Conservation (phyloP, 2,113 vertebrate genomes). For the Oreochromis niloticus region DNA sequence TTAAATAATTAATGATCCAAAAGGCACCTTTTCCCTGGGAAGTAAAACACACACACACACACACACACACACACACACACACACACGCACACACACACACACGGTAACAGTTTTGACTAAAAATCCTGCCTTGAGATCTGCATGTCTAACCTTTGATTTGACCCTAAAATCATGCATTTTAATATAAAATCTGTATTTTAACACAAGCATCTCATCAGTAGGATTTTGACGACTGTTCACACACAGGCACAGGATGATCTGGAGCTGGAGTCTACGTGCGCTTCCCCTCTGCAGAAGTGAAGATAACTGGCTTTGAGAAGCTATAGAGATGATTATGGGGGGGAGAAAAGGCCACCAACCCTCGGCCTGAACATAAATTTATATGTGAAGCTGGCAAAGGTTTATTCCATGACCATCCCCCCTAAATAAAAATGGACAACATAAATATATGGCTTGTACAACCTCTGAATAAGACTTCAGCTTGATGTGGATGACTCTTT, state of each 20-base stretch:
- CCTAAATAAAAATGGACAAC: neutral
- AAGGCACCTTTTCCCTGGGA: constrained; percentile 45
- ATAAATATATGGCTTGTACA: constrained; percentile 52
- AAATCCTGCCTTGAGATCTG: constrained; percentile 29
- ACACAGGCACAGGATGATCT: neutral
- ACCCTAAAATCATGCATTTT: constrained; percentile 49
- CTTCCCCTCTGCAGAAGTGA: constrained; percentile 19
- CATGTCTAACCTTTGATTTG: constrained; percentile 22
- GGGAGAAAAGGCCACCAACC: constrained; percentile 4
- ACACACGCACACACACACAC: neutral
- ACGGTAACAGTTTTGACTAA: neutral
- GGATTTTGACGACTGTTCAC: constrained; percentile 16
- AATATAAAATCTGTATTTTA: constrained; percentile 34
- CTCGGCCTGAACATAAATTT: constrained; percentile 6
- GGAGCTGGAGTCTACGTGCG: neutral
- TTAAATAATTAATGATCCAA: constrained; percentile 21
- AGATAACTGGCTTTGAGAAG: neutral
- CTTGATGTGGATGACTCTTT: constrained; percentile 41
- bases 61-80: neutral
- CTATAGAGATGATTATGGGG: neutral
- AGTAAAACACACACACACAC: neutral
- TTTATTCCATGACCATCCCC: neutral
- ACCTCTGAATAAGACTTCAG: constrained; percentile 23
- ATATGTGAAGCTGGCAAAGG: neutral
- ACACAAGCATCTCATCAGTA: neutral